Evolutionary conservation across 2,113 vertebrate species (phyloP), one percentile per base, ranked within the genome.

Genomic region (Tinamus guttatus): DNA sequence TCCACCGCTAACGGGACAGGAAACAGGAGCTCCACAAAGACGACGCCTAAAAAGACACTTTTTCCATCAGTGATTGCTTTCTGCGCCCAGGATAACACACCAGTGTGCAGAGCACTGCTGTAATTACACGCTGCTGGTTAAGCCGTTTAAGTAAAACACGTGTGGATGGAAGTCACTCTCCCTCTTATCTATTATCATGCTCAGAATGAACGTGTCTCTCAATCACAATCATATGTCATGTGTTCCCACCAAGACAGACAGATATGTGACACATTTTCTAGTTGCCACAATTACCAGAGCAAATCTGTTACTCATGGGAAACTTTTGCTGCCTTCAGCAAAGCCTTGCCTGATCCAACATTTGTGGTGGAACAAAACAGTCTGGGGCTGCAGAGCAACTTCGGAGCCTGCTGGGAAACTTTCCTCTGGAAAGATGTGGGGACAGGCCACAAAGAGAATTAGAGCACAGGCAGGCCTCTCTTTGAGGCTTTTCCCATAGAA

Each of bases 41-140:
- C 32, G 54, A 77, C 38, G 51, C n/a, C 27, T 54, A 77, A 75
- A 78, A 79, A 8, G 3, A 63, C 32, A 87, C 41, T 38, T 87
- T 69, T 95, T 34, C 93, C 69, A 78, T 40, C 47, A 24, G 52
- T 27, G 54, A 75, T 60, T 85, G 38, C 87, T 97, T 92, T 93
- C 81, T 86, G 93, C 49, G 85, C 30, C 54, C n/a, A 19, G 85
- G 85, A 90, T 88, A 79, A 68, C 76, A 70, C 75, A 80, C 58
- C 47, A 54, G 89, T 49, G 87, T 93, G 91, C 90, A 96, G 94
- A 97, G 91, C 71, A 94, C 81, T 93, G 85, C 89, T 85, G 76
- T 76, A 95, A 96, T 91, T 79, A 95, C 45, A 95, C 41, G 76
- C 75, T 4, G 0, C 70, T 91, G 83, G 90, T 91, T 93, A 95